phyloP scores from a whole-genome alignment of 2,888 invertebrate genomes.

The Saturnia pavonia region DNA sequence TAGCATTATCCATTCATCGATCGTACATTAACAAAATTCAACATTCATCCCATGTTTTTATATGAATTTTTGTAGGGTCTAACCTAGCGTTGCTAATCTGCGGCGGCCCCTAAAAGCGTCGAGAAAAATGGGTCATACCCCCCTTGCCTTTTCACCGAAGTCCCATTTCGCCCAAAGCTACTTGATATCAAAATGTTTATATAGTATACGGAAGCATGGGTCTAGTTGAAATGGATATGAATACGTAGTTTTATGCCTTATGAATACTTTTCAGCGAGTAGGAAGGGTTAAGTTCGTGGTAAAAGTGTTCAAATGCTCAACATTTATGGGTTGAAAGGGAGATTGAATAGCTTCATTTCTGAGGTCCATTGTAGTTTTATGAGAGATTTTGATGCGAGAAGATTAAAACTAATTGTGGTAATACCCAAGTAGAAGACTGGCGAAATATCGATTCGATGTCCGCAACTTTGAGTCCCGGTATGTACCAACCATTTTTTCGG shows the following conservation, averaged over 20 bases:
- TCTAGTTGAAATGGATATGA: conserved; percentile 42
- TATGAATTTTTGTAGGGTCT: conserved; percentile 57
- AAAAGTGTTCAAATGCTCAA: conserved; percentile 67
- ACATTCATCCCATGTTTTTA: conserved; percentile 50
- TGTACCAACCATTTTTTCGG: too few species aligned
- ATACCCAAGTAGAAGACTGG: too few species aligned
- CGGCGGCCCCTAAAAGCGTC: conserved; percentile 56
- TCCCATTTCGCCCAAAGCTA: conserved; percentile 35
- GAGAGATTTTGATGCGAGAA: conserved; percentile 37
- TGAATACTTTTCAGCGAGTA: conserved; percentile 65
- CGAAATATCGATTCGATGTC: too few species aligned
- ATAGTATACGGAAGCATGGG: conserved; percentile 26
- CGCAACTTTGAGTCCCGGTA: too few species aligned
- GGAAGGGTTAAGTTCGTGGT: conserved; percentile 60
- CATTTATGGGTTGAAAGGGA: conserved; percentile 53
- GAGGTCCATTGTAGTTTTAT: conserved; percentile 31
- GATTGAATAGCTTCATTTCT: conserved; percentile 24
- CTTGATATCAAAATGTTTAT: conserved; percentile 30
- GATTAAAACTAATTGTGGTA: too few species aligned
- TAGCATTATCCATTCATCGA: conserved; percentile 34
- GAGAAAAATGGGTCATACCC: conserved; percentile 59
- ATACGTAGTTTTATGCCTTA: conserved; percentile 59
- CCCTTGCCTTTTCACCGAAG: conserved; percentile 17
- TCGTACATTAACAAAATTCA: conserved; percentile 48
- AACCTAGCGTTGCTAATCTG: conserved; percentile 60